Base-by-base conservation (phyloP, 2,888 invertebrate species). In the Eristalis pertinax region DNA sequence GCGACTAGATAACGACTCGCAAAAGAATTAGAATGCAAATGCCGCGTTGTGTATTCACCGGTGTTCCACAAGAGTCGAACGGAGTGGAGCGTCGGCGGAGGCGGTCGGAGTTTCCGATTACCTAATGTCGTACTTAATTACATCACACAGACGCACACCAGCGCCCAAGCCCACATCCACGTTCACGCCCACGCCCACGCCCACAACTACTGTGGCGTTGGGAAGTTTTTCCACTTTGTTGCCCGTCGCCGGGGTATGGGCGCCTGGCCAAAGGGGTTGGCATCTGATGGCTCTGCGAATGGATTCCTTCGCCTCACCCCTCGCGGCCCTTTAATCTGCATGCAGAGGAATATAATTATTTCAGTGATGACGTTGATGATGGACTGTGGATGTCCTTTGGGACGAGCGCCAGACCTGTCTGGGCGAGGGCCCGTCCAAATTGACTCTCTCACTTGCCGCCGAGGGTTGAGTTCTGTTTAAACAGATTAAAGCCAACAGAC, bases 1-100 rank as follows among this genome's bases (percentile, higher is more conserved):
- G 32, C 32, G 68, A 74, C 72, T 78, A 81, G 81, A 69, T 82
- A 85, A 86, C 70, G 70, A 82, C 74, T 86, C 70, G 68, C 83
- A 67, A 72, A 79, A 79, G 76, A 87, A 84, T 87, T 87, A 69
- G 87, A 87, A 87, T 87, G 87, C 79, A 87, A 87, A 83, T 87
- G 80, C 35, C 63, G n/a, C n/a, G 72, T 56, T 15, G 60, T 50
- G 67, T 76, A 41, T 74, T 65, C 58, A 72, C 19, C 24, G 65
- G 19, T 64, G 32, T 32, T 67, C 77, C 68, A 70, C 50, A 80
- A 72, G 75, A 72, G 43, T 50, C 43, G 43, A 3, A 4, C 24
- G 60, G 15, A 13, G 60, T 0, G 60, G 24, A 50, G 38, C 22
- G 7, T 1, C 26, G 4, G 26, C 50, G 72, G 5, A 22, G 10